Conservation (phyloP, 2,113 vertebrate genomes). For the Echinops telfairi region DNA sequence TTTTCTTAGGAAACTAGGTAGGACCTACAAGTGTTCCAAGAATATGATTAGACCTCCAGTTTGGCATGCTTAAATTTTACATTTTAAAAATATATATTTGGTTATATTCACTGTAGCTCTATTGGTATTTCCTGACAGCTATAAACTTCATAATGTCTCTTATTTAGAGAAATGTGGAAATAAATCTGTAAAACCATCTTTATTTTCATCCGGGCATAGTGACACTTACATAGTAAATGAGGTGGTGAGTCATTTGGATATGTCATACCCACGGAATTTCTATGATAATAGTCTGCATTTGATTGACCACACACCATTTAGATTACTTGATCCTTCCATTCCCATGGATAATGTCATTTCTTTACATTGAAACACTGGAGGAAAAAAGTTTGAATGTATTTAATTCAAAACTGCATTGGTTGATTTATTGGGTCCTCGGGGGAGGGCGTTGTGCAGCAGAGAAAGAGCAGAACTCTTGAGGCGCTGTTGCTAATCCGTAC, state of each 20-base stretch:
- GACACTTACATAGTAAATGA: slow-evolving; percentile 57
- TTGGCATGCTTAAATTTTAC: not conserved
- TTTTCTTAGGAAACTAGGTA: not conserved
- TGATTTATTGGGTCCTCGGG: not conserved
- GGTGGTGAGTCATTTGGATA: slow-evolving; percentile 8
- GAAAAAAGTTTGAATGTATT: slow-evolving; percentile 42
- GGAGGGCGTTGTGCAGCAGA: not conserved
- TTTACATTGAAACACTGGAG: slow-evolving; percentile 16
- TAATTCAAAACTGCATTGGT: not conserved
- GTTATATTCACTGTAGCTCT: not conserved
- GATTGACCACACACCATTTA: slow-evolving; percentile 52
- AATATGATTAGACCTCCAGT: not conserved
- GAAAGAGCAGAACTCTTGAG: not conserved
- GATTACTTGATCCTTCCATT: slow-evolving; percentile 44
- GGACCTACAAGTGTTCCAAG: not conserved
- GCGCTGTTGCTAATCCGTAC: not conserved
- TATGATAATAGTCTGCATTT: slow-evolving; percentile 47
- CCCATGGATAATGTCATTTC: slow-evolving; percentile 44
- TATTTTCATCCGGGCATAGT: slow-evolving; percentile 53
- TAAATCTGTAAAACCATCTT: slow-evolving; percentile 22
- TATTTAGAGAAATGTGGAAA: slow-evolving; percentile 39
- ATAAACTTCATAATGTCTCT: slow-evolving; percentile 37
- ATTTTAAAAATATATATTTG: not conserved
- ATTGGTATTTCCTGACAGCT: slow-evolving; percentile 25
- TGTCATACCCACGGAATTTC: not conserved